phyloP scores from a whole-genome alignment of 1,140 invertebrate species.

The Papilio polyxenes region DNA sequence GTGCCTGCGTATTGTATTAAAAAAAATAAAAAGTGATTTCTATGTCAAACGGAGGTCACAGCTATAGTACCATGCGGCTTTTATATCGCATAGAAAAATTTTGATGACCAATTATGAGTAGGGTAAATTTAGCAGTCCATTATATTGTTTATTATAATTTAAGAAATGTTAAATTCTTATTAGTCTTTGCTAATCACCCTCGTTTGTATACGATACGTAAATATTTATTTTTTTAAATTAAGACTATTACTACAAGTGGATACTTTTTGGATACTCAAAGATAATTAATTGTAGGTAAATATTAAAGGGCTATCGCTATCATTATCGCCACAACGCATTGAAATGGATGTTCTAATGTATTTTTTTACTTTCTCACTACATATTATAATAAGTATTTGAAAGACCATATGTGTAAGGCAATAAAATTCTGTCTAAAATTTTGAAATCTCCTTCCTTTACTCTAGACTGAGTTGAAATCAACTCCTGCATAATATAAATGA shows the following conservation, averaged over 20 bases:
- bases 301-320: slow-evolving; percentile 1
- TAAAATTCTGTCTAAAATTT: neutral
- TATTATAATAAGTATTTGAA: too few species aligned
- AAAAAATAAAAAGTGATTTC: slow-evolving; percentile 63
- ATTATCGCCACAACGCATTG: neutral
- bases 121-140: neutral
- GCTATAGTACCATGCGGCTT: slow-evolving; percentile 59
- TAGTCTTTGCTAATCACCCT: neutral
- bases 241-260: neutral
- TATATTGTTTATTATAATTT: slow-evolving; percentile 18
- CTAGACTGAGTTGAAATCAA: neutral
- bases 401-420: neutral
- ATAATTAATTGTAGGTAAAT: neutral
- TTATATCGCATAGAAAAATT: slow-evolving; percentile 50
- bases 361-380: neutral
- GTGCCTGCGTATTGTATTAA: slow-evolving; percentile 62
- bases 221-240: neutral
- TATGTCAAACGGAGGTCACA: slow-evolving; percentile 69
- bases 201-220: neutral
- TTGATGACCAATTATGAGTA: slow-evolving; percentile 34
- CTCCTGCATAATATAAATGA: neutral
- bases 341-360: neutral
- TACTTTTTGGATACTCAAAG: neutral
- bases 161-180: neutral
- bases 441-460: neutral